A percentile compares a stretch with the other conserved stretches of the same genome.
These are phyloP conservation scores for Hyaena hyaena DNA, from an alignment of 2,113 vertebrate genomes.

Conservation along the genomic window DNA sequence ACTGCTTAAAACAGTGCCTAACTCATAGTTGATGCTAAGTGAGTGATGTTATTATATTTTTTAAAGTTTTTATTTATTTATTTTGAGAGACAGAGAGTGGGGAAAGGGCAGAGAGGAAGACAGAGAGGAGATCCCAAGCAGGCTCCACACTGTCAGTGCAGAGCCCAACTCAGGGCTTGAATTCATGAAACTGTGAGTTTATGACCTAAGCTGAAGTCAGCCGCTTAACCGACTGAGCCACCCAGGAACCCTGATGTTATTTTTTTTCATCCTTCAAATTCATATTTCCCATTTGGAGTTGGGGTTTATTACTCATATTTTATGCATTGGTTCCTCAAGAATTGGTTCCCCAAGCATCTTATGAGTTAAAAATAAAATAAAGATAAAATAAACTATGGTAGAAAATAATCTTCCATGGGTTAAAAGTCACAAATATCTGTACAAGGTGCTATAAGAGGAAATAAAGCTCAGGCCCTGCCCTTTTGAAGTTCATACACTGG, in stretches of 20 bases:
- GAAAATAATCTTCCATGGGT: constrained; percentile 31
- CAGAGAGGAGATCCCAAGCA: too few species aligned
- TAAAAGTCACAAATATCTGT: constrained; percentile 32
- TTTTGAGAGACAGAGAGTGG: too few species aligned
- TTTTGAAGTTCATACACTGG: constrained; percentile 4
- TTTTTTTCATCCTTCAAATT: background rate
- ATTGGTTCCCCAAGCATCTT: background rate
- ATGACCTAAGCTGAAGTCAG: too few species aligned
- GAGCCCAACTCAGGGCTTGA: too few species aligned
- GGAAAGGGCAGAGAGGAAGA: too few species aligned
- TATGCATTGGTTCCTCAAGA: background rate
- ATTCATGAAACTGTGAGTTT: too few species aligned
- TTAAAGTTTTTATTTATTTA: too few species aligned
- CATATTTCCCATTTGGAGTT: background rate
- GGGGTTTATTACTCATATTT: background rate
- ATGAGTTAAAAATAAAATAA: constrained; percentile 53
- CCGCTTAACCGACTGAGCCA: too few species aligned
- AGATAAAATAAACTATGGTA: constrained; percentile 33
- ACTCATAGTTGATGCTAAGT: background rate
- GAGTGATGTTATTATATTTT: background rate
- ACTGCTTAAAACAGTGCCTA: background rate
- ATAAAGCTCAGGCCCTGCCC: background rate
- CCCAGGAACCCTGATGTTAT: too few species aligned
- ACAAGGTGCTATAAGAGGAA: background rate
- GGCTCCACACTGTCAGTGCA: too few species aligned